Evolutionary conservation across 2,113 vertebrate genomes (phyloP).

Genomic region (Nycticryphes semicollaris): DNA sequence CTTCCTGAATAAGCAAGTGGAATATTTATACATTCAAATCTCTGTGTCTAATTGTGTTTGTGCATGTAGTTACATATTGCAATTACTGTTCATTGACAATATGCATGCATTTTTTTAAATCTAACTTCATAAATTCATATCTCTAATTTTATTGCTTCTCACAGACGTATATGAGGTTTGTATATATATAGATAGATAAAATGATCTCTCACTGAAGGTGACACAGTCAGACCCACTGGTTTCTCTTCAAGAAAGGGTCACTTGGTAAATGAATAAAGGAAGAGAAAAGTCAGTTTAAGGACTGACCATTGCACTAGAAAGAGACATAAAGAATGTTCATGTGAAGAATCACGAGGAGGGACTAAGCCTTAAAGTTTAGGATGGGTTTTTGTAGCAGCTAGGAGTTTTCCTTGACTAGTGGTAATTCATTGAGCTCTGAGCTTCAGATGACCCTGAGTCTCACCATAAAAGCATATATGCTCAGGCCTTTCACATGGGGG

Average conservation of each 20-base stretch:
- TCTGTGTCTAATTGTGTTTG: slow-evolving; percentile 45
- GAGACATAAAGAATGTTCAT: background rate
- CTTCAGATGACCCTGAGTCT: background rate
- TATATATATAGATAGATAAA: background rate
- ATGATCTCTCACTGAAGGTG: background rate
- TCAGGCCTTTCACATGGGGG: background rate
- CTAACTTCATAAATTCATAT: background rate
- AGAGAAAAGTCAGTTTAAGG: background rate
- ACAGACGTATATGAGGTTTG: background rate
- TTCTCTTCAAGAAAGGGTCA: background rate
- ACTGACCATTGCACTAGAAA: background rate
- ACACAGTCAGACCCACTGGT: background rate
- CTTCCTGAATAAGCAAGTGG: slow-evolving; percentile 19
- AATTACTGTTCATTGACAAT: slow-evolving; percentile 11
- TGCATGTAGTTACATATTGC: background rate
- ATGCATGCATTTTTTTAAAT: background rate
- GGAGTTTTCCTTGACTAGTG: background rate
- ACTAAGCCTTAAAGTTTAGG: background rate
- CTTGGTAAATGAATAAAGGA: background rate
- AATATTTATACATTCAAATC: slow-evolving; percentile 8
- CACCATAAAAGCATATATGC: background rate
- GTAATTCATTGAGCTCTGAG: background rate
- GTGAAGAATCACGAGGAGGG: background rate
- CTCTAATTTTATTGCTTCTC: background rate
- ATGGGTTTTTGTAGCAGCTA: background rate